Conservation (phyloP, 2,113 vertebrate species). For the Calyptommatus sinebrachiatus region DNA sequence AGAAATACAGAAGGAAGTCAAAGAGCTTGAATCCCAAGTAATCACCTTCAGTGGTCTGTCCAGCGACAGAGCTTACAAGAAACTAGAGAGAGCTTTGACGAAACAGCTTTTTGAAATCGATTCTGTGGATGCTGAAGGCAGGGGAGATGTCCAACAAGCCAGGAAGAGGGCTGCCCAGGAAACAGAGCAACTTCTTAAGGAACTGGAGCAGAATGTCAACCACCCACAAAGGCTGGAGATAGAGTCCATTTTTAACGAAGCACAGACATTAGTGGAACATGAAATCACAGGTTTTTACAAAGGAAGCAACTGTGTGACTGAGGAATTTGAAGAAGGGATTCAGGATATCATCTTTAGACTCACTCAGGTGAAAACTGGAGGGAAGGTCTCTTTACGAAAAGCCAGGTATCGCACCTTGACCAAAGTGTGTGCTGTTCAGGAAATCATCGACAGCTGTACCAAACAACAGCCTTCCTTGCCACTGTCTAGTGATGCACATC, state of each 20-base stretch:
- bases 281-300: conserved; percentile 80
- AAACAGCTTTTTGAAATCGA: conserved; percentile 92
- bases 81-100: conserved; percentile 84
- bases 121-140: conserved; percentile 91
- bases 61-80: conserved; percentile 87
- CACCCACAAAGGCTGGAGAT: conserved; percentile 87
- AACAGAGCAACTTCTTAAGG: conserved; percentile 86
- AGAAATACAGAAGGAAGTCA: conserved; percentile 87
- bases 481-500: conserved; percentile 85
- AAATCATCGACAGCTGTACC: conserved; percentile 84
- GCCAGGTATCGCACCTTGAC: conserved; percentile 89
- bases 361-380: conserved; percentile 93
- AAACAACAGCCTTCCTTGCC: conserved; percentile 87
- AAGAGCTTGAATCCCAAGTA: conserved; percentile 88
- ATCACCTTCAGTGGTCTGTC: conserved; percentile 86
- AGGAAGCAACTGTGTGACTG: conserved; percentile 75
- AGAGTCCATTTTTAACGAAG: conserved; percentile 83
- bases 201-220: conserved; percentile 90
- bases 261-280: conserved; percentile 80
- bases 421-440: conserved; percentile 88
- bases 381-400: conserved; percentile 85
- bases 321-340: conserved; percentile 88
- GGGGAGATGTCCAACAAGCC: conserved; percentile 85
- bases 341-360: conserved; percentile 87
- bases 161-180: conserved; percentile 89